Evolutionary conservation across 2,888 invertebrate genomes (phyloP), one percentile per base, ranked within the genome.

Genomic region (Lithosia quadra): DNA sequence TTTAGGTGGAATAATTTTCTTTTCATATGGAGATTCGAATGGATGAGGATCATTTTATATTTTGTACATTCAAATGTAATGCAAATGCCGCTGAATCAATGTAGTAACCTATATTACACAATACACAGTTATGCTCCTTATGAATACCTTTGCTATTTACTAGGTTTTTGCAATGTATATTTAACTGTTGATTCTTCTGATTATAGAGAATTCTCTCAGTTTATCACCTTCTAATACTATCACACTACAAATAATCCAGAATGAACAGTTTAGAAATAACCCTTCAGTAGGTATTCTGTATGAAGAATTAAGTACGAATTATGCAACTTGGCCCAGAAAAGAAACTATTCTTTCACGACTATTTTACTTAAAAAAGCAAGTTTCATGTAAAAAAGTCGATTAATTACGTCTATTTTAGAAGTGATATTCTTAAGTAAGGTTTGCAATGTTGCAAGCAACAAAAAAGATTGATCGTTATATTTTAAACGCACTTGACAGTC

Each of bases 401-500:
- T 43, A n/a, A 49, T 18, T 49, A 49, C 49, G n/a, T 9, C n/a
- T 9, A 49, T n/a, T 49, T 49, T 22, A 22, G 21, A 3, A 22
- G 39, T 10, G 11, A 43, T 2, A 39, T 22, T 15, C 34, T 22
- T 1, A 22, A 60, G 33, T 60, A 21, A 39, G 33, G 15, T 60
- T 39, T 11, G 7, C 33, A 36, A 36, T 36, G 15, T 10, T 22
- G 13, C 21, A 36, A 8, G 28, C n/a, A 15, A 1, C 60, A 60
- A 55, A 68, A 53, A 28, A 21, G 59, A 55, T 36, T 33, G 53
- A 53, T 63, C 10, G 36, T 13, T 58, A 24, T 43, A 49, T 49
- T 49, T 49, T n/a, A 63, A 55, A 63, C 33, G 49, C 34, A 24
- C 39, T 34, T 56, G 60, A 69, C 61, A 65, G 56, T 21, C 10